Evolutionary conservation across 2,113 vertebrate genomes (phyloP).

Genomic region (Tetraodon nigroviridis): DNA sequence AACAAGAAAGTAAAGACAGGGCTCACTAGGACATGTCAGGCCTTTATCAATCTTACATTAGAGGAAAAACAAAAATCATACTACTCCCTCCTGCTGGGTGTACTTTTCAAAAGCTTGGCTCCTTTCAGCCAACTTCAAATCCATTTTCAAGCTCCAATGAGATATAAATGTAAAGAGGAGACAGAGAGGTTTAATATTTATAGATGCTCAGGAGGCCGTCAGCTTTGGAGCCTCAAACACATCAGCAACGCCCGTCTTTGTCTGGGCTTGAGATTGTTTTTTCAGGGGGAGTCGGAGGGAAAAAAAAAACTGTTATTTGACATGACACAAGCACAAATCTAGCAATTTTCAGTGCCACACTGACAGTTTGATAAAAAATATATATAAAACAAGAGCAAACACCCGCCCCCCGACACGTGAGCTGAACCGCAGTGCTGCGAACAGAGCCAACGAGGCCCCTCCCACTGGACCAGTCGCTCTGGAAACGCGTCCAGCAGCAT

Average conservation of each 20-base stretch:
- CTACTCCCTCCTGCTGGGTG: slow-evolving; percentile 30
- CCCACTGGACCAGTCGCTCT: slow-evolving; percentile 30
- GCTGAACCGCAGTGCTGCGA: slow-evolving; percentile 30
- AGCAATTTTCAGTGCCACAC: slow-evolving; percentile 24
- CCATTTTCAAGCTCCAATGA: slow-evolving; percentile 76
- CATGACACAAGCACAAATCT: slow-evolving; percentile 46
- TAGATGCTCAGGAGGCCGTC: slow-evolving; percentile 52
- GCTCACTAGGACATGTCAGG: slow-evolving; percentile 58
- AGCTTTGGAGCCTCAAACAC: slow-evolving; percentile 48
- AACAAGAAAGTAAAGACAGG: slow-evolving; percentile 28
- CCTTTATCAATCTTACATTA: slow-evolving; percentile 73
- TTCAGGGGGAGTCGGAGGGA: neutral
- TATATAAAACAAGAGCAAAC: slow-evolving; percentile 36
- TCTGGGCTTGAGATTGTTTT: slow-evolving; percentile 18
- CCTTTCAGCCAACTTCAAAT: slow-evolving; percentile 67
- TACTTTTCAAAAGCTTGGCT: slow-evolving; percentile 61
- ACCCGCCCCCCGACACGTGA: no score
- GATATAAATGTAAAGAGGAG: slow-evolving; percentile 66
- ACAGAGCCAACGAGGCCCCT: slow-evolving; percentile 15
- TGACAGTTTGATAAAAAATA: slow-evolving; percentile 47
- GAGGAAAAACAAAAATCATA: slow-evolving; percentile 14
- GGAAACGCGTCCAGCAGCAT: slow-evolving; percentile 35
- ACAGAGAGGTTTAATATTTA: slow-evolving; percentile 68
- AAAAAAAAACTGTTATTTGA: slow-evolving; percentile 35
- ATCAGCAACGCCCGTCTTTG: slow-evolving; percentile 32